Evolutionary conservation across 2,888 invertebrate species (phyloP), one percentile per base, ranked within the genome.

Genomic region (Plebejus melissa): DNA sequence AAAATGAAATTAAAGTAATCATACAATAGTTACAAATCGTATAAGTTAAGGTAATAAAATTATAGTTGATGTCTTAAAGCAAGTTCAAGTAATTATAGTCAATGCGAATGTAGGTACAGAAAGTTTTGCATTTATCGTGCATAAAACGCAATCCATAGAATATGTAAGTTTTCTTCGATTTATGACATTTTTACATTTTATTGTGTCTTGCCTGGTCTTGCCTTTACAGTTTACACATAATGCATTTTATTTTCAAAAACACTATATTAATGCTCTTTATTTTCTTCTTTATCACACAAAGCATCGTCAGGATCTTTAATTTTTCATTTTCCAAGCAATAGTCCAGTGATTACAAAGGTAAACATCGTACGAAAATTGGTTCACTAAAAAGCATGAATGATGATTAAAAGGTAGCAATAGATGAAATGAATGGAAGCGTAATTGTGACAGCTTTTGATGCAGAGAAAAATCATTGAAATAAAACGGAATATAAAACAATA

Each of bases 281-380:
- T 74, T 57, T 74, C 50, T 75, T 74, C 38, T 13, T 41, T 72
- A 70, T 9, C 46, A 38, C 50, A 32, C 69, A 38, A 75, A 54
- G 50, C 57, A 46, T 69, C 69, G 16, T 54, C 54, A 54, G 54
- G 75, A 58, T 7, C 71, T 58, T 54, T 74, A 69, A 76, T 74
- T 79, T 77, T 80, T 79, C 78, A 75, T 74, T 78, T 80, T 80
- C 74, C 80, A 79, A 80, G 80, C 80, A 38, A 79, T 77, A 79
- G 80, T 76, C 79, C 81, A 77, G 89, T 84, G 83, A 83, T 77
- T 75, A 16, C 79, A 22, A 88, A 91, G 91, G 91, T 91, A 91
- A 90, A 85, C 38, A 36, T 16, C 36, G 22, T 75, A 28, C 57
- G 28, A 65, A 72, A 36, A 28, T 46, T 38, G 41, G 41, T 58